Conservation (phyloP, 2,797 vertebrate species). For the Acrossocheilus fasciatus region DNA sequence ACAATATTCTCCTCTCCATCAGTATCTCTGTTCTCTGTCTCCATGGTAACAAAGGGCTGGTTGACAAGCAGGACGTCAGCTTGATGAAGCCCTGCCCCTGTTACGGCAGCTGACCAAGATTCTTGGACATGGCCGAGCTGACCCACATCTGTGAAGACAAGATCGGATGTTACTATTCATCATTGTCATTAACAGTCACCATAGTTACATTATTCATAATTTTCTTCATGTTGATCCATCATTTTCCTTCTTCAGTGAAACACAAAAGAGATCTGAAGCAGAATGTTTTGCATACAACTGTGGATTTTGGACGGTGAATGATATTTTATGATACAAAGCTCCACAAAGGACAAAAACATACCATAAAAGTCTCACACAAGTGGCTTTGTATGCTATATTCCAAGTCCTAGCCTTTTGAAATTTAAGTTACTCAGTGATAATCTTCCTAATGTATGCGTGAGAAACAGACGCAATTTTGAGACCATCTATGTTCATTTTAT, state of each 20-base stretch:
- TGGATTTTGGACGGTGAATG: background rate
- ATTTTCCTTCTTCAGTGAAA: background rate
- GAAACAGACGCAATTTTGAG: background rate
- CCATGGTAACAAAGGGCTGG: constrained; percentile 71
- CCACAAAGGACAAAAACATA: background rate
- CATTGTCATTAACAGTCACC: background rate
- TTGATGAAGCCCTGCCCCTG: constrained; percentile 63
- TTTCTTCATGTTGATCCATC: background rate
- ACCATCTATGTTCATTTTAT: background rate
- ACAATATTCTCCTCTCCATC: constrained; percentile 82
- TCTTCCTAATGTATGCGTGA: background rate
- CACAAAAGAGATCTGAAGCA: background rate
- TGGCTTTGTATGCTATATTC: background rate
- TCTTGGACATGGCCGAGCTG: constrained; percentile 64
- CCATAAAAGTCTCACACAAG: background rate
- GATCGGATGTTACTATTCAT: constrained; percentile 10
- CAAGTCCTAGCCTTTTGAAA: background rate
- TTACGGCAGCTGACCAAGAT: constrained; percentile 67
- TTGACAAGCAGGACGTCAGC: constrained; percentile 69
- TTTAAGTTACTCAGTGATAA: background rate
- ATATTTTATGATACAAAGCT: background rate
- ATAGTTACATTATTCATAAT: background rate
- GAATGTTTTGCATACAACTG: background rate
- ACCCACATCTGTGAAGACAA: constrained; percentile 59
- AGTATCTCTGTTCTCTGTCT: constrained; percentile 77